Conservation (phyloP, 53 echinoderm and acorn worm species). For the Antedon mediterranea region DNA sequence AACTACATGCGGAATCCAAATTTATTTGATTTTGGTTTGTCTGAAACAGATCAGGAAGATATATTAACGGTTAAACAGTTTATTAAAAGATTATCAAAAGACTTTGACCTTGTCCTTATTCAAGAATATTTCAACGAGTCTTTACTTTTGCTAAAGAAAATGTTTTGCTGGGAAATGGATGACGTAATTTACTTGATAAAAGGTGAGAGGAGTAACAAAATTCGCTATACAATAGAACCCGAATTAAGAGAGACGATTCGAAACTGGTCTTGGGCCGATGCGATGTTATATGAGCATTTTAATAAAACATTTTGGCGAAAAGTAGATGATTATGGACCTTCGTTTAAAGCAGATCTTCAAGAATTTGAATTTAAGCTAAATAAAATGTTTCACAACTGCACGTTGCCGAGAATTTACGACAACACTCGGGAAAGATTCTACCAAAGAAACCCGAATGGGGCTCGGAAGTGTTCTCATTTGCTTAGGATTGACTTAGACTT, state of each 20-base stretch:
- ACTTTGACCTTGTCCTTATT: constrained; percentile 29
- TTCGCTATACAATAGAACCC: neutral
- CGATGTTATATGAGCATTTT: constrained; percentile 29
- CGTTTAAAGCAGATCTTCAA: constrained; percentile 19
- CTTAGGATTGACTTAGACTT: neutral
- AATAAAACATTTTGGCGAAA: constrained; percentile 40
- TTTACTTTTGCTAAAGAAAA: constrained; percentile 18
- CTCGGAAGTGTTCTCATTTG: neutral
- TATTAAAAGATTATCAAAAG: constrained; percentile 6
- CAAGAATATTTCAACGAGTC: constrained; percentile 34
- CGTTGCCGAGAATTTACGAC: neutral
- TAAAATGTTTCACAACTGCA: constrained; percentile 27
- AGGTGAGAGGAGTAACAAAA: neutral
- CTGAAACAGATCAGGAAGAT: constrained; percentile 7
- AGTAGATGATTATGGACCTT: constrained; percentile 24
- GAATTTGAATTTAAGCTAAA: constrained; percentile 25
- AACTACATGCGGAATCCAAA: constrained; percentile 20
- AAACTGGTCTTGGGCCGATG: constrained; percentile 23
- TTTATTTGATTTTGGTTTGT: constrained; percentile 26
- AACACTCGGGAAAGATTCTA: neutral
- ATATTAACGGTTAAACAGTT: neutral
- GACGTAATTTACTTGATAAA: constrained; percentile 30
- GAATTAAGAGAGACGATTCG: neutral
- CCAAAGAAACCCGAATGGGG: neutral
- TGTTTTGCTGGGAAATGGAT: constrained; percentile 31